Evolutionary conservation across 2,888 invertebrate species (phyloP).

Genomic region (Proisotoma minuta): DNA sequence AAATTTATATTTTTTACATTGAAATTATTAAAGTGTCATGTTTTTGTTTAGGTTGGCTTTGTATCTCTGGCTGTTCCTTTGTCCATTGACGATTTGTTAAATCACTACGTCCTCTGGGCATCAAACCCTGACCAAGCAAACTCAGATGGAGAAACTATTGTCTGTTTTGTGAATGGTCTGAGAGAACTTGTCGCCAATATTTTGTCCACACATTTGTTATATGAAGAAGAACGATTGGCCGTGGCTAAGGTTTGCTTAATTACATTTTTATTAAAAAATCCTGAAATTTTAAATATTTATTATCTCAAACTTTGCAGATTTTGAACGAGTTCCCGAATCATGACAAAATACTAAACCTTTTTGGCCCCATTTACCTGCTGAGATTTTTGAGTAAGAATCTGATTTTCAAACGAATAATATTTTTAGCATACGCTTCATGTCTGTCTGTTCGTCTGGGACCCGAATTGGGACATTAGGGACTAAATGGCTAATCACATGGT

Average conservation of each 20-base stretch:
- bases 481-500: too few species aligned
- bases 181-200: neutral
- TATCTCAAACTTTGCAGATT: too few species aligned
- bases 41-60: too few species aligned
- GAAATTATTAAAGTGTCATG: too few species aligned
- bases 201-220: neutral
- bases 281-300: too few species aligned
- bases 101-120: neutral
- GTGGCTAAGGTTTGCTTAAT: neutral
- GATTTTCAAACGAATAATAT: neutral
- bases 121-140: too few species aligned
- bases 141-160: neutral
- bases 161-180: neutral
- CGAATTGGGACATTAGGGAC: too few species aligned
- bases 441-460: too few species aligned
- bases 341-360: neutral
- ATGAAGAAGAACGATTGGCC: neutral
- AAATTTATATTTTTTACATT: too few species aligned
- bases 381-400: neutral
- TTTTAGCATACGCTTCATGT: too few species aligned
- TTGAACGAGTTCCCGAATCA: too few species aligned
- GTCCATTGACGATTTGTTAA: neutral
- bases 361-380: neutral
- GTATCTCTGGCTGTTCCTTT: too few species aligned
- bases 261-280: neutral